Evolutionary conservation across 2,113 vertebrate species (phyloP).

Genomic region (human (Homo sapiens)): GRCh38 chr13:109096001-109096500

Average conservation of each 20-base stretch:
- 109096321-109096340: accelerated
- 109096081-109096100: accelerated
- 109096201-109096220: not conserved
- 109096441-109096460: accelerated
- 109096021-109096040: too few relatives aligned
- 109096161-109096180: accelerated
- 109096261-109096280: accelerated
- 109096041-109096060: not conserved
- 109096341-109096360: not conserved
- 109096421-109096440: too few relatives aligned
- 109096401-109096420: too few relatives aligned
- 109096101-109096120: accelerated
- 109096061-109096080: accelerated
- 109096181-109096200: not conserved
- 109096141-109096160: not conserved
- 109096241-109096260: accelerated
- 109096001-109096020: accelerated
- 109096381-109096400: too few relatives aligned
- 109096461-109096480: not conserved
- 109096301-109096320: accelerated
- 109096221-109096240: accelerated
- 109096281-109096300: accelerated
- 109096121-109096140: accelerated
- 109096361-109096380: not conserved
- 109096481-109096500: not conserved